phyloP scores from a whole-genome alignment of 2,113 vertebrate species.

The Aphyosemion australe region DNA sequence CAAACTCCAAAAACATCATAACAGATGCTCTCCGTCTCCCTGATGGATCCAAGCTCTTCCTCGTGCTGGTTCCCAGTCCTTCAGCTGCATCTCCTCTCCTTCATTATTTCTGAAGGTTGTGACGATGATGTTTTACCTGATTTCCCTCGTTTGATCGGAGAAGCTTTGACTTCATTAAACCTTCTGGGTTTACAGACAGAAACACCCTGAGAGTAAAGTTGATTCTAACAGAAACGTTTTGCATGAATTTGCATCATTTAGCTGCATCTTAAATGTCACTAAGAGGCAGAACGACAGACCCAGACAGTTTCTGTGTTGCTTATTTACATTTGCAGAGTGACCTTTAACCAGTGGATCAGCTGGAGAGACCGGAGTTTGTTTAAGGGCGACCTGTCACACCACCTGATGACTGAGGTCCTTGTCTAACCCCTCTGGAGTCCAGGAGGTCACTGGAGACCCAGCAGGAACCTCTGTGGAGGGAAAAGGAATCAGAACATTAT shows the following conservation, averaged over 20 bases:
- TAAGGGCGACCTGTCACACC: constrained; percentile 44
- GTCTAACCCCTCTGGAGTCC: constrained; percentile 9
- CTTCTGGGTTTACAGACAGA: background rate
- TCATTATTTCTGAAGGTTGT: too few species aligned
- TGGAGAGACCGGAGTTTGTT: constrained; percentile 23
- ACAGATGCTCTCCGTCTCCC: too few species aligned
- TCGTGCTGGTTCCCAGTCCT: too few species aligned
- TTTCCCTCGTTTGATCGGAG: too few species aligned
- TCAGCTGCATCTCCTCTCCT: too few species aligned
- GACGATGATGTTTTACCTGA: too few species aligned
- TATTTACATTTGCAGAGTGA: constrained; percentile 22
- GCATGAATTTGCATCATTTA: background rate
- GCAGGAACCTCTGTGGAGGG: constrained; percentile 6
- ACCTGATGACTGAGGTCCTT: constrained; percentile 2
- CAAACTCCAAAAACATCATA: too few species aligned
- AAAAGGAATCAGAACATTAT: constrained; percentile 11
- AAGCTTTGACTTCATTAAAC: too few species aligned
- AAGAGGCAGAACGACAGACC: constrained; percentile 12
- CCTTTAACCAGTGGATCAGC: constrained; percentile 49
- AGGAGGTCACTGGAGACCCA: constrained; percentile 7
- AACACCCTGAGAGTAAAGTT: background rate
- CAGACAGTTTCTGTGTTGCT: constrained; percentile 6
- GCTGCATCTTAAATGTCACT: constrained; percentile 36
- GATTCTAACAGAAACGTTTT: background rate
- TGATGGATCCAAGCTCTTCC: too few species aligned